Base-by-base conservation (phyloP, 2,888 invertebrate species). In the Sipunculus nudus region DNA sequence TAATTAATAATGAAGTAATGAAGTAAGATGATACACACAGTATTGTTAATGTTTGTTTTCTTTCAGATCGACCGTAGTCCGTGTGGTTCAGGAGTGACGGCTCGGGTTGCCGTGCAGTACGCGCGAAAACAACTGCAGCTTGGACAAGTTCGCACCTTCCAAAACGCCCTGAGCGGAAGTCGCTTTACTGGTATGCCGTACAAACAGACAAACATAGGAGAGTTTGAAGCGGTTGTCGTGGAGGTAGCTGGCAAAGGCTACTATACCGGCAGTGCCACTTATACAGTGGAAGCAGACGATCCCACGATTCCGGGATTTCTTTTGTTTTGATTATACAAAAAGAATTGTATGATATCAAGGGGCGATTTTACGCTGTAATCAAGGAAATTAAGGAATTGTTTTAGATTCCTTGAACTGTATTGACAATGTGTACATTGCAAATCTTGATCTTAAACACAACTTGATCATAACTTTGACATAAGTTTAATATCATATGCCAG, bases 21-120 rank as follows among this genome's bases (percentile, higher is more conserved):
- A n/a, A 35, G 38, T 13, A 13, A 35, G 10, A 35, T 13, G 38
- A 35, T 13, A 16, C 38, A 35, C 16, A 35, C 38, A 35, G 10
- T 10, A 13, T 10, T 10, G 10, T 10, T 35, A 35, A 16, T 8
- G 21, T 43, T 21, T 50, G n/a, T 49, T 32, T 67, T 21, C 23
- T 45, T 65, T 3, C 67, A 84, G 83, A 78, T 84, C 4, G 84
- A 84, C 62, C 72, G 84, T n/a, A 76, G 80, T 28, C 84, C 84
- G 0, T 76, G 76, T 45, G 84, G 84, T 2, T 84, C 84, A 0
- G 84, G 83, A 13, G 76, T 77, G 0, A 77, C 82, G 3, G 82
- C 83, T 25, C 67, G 83, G 39, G 68, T 83, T 4, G 83, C 83
- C 21, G 70, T 78, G 5, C 80, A 80, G 67, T 74, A 71, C 49